Percentiles rank a stretch among this genome's conserved stretches.
Conservation (phyloP, 2,113 vertebrate genomes). For the Solenodon paradoxus region DNA sequence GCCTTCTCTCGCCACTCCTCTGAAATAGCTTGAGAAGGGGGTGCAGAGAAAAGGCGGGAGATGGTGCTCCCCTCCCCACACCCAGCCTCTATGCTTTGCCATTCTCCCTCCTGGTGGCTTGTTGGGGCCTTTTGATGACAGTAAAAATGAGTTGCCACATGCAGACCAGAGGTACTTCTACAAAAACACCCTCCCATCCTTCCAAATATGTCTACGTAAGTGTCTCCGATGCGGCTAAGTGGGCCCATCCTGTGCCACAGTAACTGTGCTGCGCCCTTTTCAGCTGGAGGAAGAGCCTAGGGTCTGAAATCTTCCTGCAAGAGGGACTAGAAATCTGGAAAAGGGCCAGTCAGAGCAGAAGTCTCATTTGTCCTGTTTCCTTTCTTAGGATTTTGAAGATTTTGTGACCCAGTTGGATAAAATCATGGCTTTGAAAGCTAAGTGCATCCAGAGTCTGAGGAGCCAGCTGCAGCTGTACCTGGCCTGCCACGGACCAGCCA, state of each 20-base stretch:
- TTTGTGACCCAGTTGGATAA: constrained; percentile 87
- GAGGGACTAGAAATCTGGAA: not conserved
- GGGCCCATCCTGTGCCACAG: not conserved
- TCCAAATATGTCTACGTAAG: too few relatives aligned
- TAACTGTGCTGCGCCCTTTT: not conserved
- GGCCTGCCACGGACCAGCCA: not conserved
- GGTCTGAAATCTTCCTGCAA: not conserved
- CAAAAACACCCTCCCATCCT: not conserved
- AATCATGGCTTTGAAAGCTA: constrained; percentile 86
- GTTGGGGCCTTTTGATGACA: not conserved
- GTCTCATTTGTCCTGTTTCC: constrained; percentile 38
- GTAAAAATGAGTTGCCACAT: not conserved
- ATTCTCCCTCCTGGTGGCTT: not conserved
- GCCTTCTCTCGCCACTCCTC: not conserved
- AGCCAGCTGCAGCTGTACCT: constrained; percentile 84
- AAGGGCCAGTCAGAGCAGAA: not conserved
- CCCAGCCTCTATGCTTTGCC: not conserved
- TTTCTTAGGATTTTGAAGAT: constrained; percentile 86
- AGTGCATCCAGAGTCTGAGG: constrained; percentile 85
- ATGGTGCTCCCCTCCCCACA: not conserved
- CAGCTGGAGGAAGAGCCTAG: not conserved
- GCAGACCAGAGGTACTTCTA: not conserved
- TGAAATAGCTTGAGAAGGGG: not conserved
- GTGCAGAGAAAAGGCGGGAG: not conserved
- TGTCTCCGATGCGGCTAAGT: not conserved